phyloP scores from a whole-genome alignment of 2,797 vertebrate species.

The Ptychobarbus kaznakovi region DNA sequence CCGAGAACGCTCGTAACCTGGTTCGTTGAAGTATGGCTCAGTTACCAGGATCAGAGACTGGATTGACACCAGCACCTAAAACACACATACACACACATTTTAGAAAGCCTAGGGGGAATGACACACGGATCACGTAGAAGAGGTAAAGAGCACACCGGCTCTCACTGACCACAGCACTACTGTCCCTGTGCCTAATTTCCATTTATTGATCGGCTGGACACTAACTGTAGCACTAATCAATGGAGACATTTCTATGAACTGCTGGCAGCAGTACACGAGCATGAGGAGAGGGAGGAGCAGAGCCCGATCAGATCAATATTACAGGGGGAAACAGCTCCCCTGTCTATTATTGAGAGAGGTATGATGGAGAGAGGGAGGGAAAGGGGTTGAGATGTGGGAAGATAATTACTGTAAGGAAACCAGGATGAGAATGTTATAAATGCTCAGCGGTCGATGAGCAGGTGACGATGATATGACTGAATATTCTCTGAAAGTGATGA shows the following conservation, averaged over 20 bases:
- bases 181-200: constrained; percentile 55
- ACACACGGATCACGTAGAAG: not conserved
- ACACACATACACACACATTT: constrained; percentile 19
- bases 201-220: constrained; percentile 68
- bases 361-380: constrained; percentile 29
- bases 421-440: constrained; percentile 25
- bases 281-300: constrained; percentile 38
- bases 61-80: constrained; percentile 94
- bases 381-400: not conserved
- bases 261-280: constrained; percentile 53
- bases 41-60: constrained; percentile 97
- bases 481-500: constrained; percentile 5
- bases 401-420: constrained; percentile 33
- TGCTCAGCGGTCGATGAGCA: constrained; percentile 22
- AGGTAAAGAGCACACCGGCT: not conserved
- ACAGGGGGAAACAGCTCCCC: constrained; percentile 50
- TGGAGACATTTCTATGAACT: constrained; percentile 74
- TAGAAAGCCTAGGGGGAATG: not conserved
- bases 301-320: constrained; percentile 66
- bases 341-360: constrained; percentile 36
- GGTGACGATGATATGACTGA: constrained; percentile 4
- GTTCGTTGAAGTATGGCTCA: constrained; percentile 98
- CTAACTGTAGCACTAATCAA: constrained; percentile 74
- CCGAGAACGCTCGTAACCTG: constrained; percentile 94
- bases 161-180: constrained; percentile 22